Evolutionary conservation across 1,140 invertebrate species (phyloP), one percentile per base, ranked within the genome.

Genomic region (Brachionus asplanchnoidis): DNA sequence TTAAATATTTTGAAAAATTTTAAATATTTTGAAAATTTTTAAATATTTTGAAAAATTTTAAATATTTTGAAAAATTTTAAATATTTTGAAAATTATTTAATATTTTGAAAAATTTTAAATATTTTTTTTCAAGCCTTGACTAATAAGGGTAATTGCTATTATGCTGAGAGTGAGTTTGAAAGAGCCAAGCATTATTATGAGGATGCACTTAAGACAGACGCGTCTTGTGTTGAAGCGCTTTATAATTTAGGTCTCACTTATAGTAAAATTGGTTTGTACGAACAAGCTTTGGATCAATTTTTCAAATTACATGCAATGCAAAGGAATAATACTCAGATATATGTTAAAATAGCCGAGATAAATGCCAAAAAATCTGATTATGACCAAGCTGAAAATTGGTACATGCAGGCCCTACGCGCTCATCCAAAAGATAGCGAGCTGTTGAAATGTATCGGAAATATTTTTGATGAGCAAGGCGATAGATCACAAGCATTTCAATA

Each of bases 401-500:
- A 95, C 88, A 92, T 95, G 86, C 95, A 97, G 88, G 89, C 95
- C 1, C 90, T 96, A 66, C 93, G 94, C 40, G 92, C 96, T 44
- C 93, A 94, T 8, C 94, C 95, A 8, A 94, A 94, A 28, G 96
- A 97, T 90, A 93, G 95, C 2, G 92, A 92, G 20, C 92, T 96
- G 65, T 91, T 95, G 11, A 92, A 94, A 86, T 94, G 94, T 88
- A 90, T 97, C 42, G 95, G 94, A 3, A 93, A 95, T 87, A 92
- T 97, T 86, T 95, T 94, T 87, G 95, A 97, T 87, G 92, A 91
- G 85, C 92, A 94, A 86, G 94, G 94, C 40, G 95, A 97, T 88
- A 94, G 95, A 86, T 94, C 95, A 87, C 94, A 95, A 89, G 95
- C 95, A 1, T 95, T 95, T 90, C 94, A 96, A 87, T 96, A 95